Percentiles rank a stretch among this genome's conserved stretches.
Conservation (phyloP, 2,113 vertebrate genomes). For the Parus major region DNA sequence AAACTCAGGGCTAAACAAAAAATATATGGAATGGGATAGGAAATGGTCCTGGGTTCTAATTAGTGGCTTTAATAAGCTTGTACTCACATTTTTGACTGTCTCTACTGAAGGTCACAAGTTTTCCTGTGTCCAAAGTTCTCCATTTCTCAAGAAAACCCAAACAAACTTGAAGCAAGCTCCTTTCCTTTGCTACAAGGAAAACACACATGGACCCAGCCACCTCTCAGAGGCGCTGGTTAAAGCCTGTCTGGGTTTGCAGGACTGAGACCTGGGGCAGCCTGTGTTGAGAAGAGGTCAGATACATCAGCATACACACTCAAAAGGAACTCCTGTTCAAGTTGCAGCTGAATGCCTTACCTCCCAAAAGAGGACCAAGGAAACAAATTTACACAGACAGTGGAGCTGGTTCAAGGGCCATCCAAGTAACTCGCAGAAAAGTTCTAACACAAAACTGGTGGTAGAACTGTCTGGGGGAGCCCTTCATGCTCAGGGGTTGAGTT, state of each 20-base stretch:
- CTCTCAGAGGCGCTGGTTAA: neutral
- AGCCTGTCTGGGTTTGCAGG: neutral
- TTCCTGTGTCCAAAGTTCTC: neutral
- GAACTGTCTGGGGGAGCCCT: neutral
- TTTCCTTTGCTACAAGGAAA: neutral
- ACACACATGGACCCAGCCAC: neutral
- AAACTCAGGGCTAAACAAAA: neutral
- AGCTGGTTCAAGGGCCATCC: neutral
- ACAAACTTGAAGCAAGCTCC: neutral
- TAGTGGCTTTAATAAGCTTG: neutral
- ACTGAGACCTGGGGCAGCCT: neutral
- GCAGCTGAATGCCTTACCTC: neutral
- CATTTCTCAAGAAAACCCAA: neutral
- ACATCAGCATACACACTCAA: neutral
- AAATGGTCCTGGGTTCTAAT: neutral
- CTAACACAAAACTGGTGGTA: neutral
- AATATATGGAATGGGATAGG: neutral
- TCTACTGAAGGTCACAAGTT: neutral
- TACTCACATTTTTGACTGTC: neutral
- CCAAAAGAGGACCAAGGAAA: neutral
- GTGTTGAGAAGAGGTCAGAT: neutral
- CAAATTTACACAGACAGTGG: neutral
- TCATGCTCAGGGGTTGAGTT: neutral
- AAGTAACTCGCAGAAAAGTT: neutral
- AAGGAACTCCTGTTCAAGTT: neutral